Evolutionary conservation across 2,113 vertebrate genomes (phyloP), one percentile per base, ranked within the genome.

Genomic region (Vidua macroura): DNA sequence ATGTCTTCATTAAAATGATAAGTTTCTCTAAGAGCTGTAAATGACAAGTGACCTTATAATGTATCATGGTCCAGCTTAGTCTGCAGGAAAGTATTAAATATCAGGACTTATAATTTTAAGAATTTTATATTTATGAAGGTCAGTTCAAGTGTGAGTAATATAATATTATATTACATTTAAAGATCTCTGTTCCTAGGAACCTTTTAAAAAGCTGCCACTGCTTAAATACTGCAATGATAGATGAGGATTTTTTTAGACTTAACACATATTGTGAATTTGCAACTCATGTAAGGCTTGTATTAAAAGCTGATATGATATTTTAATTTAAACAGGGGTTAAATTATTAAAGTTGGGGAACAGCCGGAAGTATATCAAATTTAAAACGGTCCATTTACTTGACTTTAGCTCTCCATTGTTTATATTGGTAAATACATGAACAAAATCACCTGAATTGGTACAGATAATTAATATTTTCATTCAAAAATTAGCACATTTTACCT

Each of bases 121-220:
- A 86, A 95, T 98, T 97, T 97, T 94, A 95, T 98, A 96, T 97
- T 97, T 97, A 97, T 96, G 97, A 98, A 98, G 97, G 97, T 97
- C 98, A 97, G 77, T 92, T 90, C 87, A 85, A 93, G 95, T 96
- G 96, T 96, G 95, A 93, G 79, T 92, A 96, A 93, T 95, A 92
- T 76, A 94, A 94, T 66, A 81, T 83, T 93, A 91, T 93, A 97
- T 96, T 96, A 74, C 93, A 92, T 95, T 96, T 88, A 92, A 95
- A 41, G 41, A 92, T 92, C 80, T 82, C 95, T 88, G 88, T 96
- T 97, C 92, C 83, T 95, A 90, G 83, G 58, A 90, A 78, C 81
- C 83, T 94, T 95, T 91, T 93, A 88, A 92, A 97, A 91, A 73
- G 67, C 88, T 96, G 96, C 90, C 83, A 86, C 86, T 92, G 83